Evolutionary conservation across 2,797 vertebrate species (phyloP).

Genomic region (Amblyopsis hoosieri): DNA sequence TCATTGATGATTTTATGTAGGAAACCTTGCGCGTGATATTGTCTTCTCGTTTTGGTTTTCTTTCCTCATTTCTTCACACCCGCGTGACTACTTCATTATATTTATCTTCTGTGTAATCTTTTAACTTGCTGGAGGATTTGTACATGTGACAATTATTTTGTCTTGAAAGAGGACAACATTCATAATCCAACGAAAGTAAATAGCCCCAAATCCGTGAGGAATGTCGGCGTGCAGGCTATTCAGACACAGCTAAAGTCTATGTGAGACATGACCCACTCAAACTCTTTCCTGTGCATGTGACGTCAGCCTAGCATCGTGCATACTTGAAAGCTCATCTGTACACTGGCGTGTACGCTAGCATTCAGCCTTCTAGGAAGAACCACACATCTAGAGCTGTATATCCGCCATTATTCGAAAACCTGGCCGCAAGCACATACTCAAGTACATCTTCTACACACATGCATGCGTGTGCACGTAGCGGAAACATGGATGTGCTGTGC

Average conservation of each 20-base stretch:
- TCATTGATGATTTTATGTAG: not conserved
- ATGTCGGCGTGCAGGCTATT: not conserved
- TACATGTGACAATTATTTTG: not conserved
- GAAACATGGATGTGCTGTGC: constrained; percentile 19
- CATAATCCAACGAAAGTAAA: not conserved
- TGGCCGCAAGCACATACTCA: constrained; percentile 52
- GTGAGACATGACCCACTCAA: constrained; percentile 12
- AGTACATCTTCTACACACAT: constrained; percentile 42
- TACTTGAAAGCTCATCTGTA: constrained; percentile 23
- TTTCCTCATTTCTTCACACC: not conserved
- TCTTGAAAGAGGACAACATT: not conserved
- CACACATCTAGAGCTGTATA: constrained; percentile 68
- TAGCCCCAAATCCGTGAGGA: not conserved
- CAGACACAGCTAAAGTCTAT: not conserved
- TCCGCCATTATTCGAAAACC: constrained; percentile 74
- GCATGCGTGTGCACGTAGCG: constrained; percentile 20
- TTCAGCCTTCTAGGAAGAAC: constrained; percentile 82
- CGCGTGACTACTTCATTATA: not conserved
- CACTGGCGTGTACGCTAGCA: constrained; percentile 18
- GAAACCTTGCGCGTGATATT: not conserved
- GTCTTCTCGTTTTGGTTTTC: not conserved
- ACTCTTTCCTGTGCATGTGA: constrained; percentile 6
- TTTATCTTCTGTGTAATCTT: not conserved
- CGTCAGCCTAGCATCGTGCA: constrained; percentile 17
- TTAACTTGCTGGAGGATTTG: not conserved